Evolutionary conservation across 2,797 vertebrate genomes (phyloP).

Genomic region (Enteromius thamalakanensis): DNA sequence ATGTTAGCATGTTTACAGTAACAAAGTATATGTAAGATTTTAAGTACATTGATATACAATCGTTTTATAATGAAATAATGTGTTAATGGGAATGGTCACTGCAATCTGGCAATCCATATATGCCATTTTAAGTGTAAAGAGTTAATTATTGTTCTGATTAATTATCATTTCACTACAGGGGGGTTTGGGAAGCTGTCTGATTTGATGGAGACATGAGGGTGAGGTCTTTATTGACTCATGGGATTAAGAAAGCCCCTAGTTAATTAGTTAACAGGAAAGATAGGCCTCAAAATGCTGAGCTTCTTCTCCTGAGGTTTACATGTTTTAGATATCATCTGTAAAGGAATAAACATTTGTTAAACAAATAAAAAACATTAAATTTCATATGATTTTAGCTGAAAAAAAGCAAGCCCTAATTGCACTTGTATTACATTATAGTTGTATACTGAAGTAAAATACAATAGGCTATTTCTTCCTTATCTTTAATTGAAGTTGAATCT

Average conservation of each 20-base stretch:
- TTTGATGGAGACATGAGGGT: conserved; percentile 26
- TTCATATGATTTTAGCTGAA: background rate
- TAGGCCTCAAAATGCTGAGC: background rate
- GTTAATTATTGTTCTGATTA: conserved; percentile 39
- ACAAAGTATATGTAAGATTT: background rate
- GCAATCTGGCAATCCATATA: background rate
- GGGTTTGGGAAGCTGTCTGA: background rate
- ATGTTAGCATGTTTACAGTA: background rate
- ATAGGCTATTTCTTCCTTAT: background rate
- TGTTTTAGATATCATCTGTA: background rate
- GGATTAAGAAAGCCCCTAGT: conserved; percentile 34
- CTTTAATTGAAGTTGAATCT: background rate
- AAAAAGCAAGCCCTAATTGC: background rate
- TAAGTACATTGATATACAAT: background rate
- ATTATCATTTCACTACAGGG: conserved; percentile 25
- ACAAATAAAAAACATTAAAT: background rate
- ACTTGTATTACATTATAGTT: background rate
- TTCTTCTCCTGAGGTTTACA: conserved; percentile 11
- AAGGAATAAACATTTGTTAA: background rate
- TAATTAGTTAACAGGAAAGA: conserved; percentile 45
- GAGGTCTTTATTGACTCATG: conserved; percentile 16
- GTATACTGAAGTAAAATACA: background rate
- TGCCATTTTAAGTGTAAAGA: conserved; percentile 2
- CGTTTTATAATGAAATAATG: background rate
- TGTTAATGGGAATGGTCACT: background rate